Base-by-base conservation (phyloP, 1,140 invertebrate species). In the Brachionus plicatilis region DNA sequence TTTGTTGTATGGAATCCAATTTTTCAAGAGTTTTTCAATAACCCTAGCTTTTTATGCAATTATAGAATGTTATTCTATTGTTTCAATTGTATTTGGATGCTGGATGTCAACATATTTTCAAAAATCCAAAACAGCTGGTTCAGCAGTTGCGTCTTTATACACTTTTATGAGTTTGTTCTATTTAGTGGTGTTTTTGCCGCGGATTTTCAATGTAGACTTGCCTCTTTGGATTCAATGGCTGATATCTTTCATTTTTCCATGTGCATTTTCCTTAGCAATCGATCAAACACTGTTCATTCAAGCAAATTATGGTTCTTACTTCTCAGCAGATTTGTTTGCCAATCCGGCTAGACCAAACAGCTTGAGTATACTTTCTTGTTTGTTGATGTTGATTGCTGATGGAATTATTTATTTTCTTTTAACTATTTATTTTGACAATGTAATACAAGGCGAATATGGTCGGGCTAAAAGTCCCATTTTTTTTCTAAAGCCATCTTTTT, bases 1-100 rank as follows among this genome's bases (percentile, higher is more conserved):
- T 92, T 90, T 94, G 93, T 93, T 84, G 53, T 50, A 24, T 37
- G 7, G 85, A 33, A 53, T 82, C 14, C 45, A 47, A 37, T 82
- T 82, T 47, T 82, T 65, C 33, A 60, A 82, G 37, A 65, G 50
- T 65, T 82, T 82, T n/a, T 11, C 37, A 24, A 45, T 82, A 4
- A 82, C 79, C 12, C 1, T 82, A 5, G 20, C 65, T 5, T 65
- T 82, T 47, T 82, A 33, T 68, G 20, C 60, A n/a, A 53, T 82
- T 9, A 20, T 82, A 43, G 53, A 82, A 68, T 68, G 20, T 14
- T 82, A 20, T 65, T 82, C 79, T 9, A 20, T 82, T 14, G 79
- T 82, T 20, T 45, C 53, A 20, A 60, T 82, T 17, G 53, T 82
- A 20, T 82, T 82, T 82, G 79, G 79, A 11, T 20, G n/a, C 9